Evolutionary conservation across 2,888 invertebrate genomes (phyloP).

Genomic region (Tethea ocularis): DNA sequence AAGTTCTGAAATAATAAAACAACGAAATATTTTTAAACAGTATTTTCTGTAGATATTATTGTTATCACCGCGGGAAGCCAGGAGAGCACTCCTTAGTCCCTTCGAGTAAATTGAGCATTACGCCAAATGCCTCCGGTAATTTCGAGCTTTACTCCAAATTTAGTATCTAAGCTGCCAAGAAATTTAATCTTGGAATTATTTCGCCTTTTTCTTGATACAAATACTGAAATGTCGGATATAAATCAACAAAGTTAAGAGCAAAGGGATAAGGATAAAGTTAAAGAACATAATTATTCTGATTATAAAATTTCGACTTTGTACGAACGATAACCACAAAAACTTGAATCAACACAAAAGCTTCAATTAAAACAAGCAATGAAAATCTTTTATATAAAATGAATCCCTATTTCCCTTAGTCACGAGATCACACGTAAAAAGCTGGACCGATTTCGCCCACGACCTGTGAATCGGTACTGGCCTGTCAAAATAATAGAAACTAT

Average conservation of each 20-base stretch:
- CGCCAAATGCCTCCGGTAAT: constrained; percentile 69
- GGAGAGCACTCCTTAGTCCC: constrained; percentile 45
- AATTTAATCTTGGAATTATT: constrained; percentile 72
- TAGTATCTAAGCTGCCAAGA: constrained; percentile 70
- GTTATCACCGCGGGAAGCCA: constrained; percentile 56
- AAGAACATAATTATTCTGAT: too few species aligned
- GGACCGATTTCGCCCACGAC: too few species aligned
- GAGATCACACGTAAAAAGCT: too few species aligned
- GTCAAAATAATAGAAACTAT: too few species aligned
- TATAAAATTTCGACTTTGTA: too few species aligned
- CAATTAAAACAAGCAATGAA: too few species aligned
- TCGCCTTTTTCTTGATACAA: constrained; percentile 46
- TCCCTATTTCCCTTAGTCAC: too few species aligned
- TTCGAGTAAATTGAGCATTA: constrained; percentile 74
- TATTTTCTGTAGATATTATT: constrained; percentile 56
- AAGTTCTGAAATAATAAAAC: background rate
- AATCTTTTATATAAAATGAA: too few species aligned
- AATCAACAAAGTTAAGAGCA: background rate
- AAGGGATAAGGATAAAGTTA: too few species aligned
- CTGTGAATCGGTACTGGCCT: too few species aligned
- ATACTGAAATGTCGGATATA: constrained; percentile 30
- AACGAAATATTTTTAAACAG: constrained; percentile 45
- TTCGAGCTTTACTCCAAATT: constrained; percentile 69
- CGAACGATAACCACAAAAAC: too few species aligned
- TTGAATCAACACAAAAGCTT: too few species aligned